Conservation (phyloP, 2,113 vertebrate species). For the Notarius quadriscutis region DNA sequence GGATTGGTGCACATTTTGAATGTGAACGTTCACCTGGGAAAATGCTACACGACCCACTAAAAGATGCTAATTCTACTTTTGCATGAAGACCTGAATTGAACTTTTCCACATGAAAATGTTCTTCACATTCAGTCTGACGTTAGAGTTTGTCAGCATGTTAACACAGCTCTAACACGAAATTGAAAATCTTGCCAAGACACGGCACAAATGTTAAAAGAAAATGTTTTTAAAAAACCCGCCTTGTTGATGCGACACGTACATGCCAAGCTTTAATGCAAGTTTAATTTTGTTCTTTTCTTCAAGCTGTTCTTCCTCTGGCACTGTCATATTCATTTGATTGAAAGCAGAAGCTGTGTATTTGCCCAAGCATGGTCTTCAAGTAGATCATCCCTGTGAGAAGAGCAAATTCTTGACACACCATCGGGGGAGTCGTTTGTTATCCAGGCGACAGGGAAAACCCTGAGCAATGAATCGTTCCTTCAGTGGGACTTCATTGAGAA, state of each 20-base stretch:
- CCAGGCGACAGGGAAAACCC: conserved; percentile 11
- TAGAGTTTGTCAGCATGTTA: background rate
- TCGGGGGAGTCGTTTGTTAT: background rate
- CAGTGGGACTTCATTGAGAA: conserved; percentile 39
- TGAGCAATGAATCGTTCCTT: conserved; percentile 17
- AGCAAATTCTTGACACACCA: background rate
- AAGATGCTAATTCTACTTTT: no score
- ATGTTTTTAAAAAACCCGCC: no score
- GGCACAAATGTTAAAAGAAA: no score
- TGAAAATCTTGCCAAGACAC: background rate
- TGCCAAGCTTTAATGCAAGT: background rate
- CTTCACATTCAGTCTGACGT: no score
- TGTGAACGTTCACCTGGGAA: no score
- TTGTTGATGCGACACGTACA: background rate
- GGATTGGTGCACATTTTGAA: no score
- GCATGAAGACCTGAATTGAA: background rate
- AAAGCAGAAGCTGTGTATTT: background rate
- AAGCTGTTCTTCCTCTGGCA: background rate
- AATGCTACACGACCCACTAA: no score
- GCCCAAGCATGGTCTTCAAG: background rate
- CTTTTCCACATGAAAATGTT: no score
- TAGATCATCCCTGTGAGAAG: background rate
- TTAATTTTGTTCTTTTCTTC: background rate
- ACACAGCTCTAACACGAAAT: background rate
- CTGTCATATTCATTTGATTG: background rate